Conservation (phyloP, 2,888 invertebrate genomes). For the Ormyrus rosae region DNA sequence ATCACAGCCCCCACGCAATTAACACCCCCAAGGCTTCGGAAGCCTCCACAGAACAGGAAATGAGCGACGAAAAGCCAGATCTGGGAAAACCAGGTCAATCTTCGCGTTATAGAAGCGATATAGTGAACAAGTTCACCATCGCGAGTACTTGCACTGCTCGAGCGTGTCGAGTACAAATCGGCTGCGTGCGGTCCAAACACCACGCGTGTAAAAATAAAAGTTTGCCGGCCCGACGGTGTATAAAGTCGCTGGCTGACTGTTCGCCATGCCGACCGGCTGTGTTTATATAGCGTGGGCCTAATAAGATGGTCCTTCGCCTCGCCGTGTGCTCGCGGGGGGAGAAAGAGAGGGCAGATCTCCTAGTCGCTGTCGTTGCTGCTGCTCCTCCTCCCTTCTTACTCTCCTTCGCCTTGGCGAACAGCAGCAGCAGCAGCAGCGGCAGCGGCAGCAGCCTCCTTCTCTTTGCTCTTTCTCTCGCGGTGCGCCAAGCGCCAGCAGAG, state of each 20-base stretch:
- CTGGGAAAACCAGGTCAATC: no score
- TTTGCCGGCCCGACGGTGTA: slow-evolving; percentile 64
- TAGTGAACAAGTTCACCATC: no score
- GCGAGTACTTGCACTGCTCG: neutral
- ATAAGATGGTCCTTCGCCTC: slow-evolving; percentile 73
- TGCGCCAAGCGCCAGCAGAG: no score
- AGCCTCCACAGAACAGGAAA: no score
- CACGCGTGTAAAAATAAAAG: slow-evolving; percentile 31
- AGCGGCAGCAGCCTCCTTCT: slow-evolving; percentile 35
- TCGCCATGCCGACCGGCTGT: slow-evolving; percentile 67
- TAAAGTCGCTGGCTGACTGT: slow-evolving; percentile 71
- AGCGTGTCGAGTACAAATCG: neutral
- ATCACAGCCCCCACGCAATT: no score
- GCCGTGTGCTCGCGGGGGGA: slow-evolving; percentile 8
- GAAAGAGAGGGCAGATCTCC: slow-evolving; percentile 7
- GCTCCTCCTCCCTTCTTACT: slow-evolving; percentile 47
- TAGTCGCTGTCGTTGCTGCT: neutral
- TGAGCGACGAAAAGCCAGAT: no score
- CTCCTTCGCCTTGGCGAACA: slow-evolving; percentile 21
- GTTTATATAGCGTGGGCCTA: slow-evolving; percentile 75
- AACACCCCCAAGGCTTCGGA: no score
- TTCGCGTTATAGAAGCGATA: no score
- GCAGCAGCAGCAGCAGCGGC: neutral
- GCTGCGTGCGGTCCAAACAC: neutral
- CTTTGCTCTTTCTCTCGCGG: slow-evolving; percentile 12